Evolutionary conservation across 2,113 vertebrate species (phyloP), one percentile per base, ranked within the genome.

Genomic region (Ranitomeya imitator): DNA sequence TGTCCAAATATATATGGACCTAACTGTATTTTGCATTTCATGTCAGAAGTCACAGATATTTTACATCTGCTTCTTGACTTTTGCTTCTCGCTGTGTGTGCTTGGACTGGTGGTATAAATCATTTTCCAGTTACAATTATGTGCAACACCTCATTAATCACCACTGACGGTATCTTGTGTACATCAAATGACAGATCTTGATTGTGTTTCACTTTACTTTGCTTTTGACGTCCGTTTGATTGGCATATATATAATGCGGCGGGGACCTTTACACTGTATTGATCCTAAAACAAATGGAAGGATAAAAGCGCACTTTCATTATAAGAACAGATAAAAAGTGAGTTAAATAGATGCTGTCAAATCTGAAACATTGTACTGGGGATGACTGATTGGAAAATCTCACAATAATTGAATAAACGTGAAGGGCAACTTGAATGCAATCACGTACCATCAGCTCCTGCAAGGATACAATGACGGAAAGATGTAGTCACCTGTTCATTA

Each of bases 251-350:
- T 78, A 86, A 79, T 79, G 60, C 51, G 15, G 45, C 8, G 55
- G 51, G 57, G 85, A 79, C 85, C 85, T 86, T 79, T 86, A 54
- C 85, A 55, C 74, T 52, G 85, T 86, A 86, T 86, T 86, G 85
- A 86, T 86, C 74, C 79, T 65, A 31, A 86, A 52, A 86, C 85
- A 86, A 86, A 86, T 79, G 74, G 59, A 86, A 79, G 74, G 85
- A 79, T 86, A 54, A 86, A 86, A 86, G 74, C 18, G 76, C 21
- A 54, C 65, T 86, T 86, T 67, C 61, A 86, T 86, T 86, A 86
- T 78, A 52, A 26, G 60, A 52, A 54, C 74, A 54, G 74, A 79
- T 78, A 86, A 78, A 78, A 86, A 63, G 26, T 2, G 57, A 74
- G 84, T 76, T 76, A 65, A 86, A 65, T 79, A 79, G 85, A 79